phyloP scores from a whole-genome alignment of 2,888 invertebrate species.

The Rugalucina vietnamica region DNA sequence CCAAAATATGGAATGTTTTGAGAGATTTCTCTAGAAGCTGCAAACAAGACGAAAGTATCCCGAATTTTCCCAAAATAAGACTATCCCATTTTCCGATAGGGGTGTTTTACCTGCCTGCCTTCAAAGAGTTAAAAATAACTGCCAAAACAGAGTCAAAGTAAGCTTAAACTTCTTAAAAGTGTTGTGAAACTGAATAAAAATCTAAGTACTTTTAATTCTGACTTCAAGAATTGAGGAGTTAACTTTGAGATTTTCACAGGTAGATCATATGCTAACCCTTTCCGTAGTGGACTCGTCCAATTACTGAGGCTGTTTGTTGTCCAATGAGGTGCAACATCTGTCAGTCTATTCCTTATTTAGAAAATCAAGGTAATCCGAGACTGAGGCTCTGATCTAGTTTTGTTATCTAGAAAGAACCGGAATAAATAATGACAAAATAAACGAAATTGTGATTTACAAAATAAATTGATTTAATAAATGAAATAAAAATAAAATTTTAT shows the following conservation, averaged over 20 bases:
- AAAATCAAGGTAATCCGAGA: not conserved
- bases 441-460: too few species aligned
- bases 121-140: too few species aligned
- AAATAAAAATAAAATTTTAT: too few species aligned
- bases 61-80: conserved; percentile 24
- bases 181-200: too few species aligned
- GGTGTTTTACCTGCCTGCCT: not conserved
- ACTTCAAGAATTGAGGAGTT: too few species aligned
- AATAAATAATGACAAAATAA: too few species aligned
- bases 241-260: not conserved
- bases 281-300: not conserved
- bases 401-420: too few species aligned
- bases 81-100: conserved; percentile 1
- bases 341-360: not conserved
- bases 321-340: conserved; percentile 2
- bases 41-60: conserved; percentile 29
- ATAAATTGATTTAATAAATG: too few species aligned
- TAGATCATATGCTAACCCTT: not conserved
- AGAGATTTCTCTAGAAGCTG: not conserved
- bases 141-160: too few species aligned
- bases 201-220: too few species aligned
- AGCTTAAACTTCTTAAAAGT: too few species aligned
- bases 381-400: not conserved
- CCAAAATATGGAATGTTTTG: not conserved
- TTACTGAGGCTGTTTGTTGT: not conserved